Percentiles rank a stretch among this genome's conserved stretches.
These are phyloP conservation scores for Aphelocoma californica DNA, from an alignment of 2,797 vertebrate species.

Conservation along the genomic window DNA sequence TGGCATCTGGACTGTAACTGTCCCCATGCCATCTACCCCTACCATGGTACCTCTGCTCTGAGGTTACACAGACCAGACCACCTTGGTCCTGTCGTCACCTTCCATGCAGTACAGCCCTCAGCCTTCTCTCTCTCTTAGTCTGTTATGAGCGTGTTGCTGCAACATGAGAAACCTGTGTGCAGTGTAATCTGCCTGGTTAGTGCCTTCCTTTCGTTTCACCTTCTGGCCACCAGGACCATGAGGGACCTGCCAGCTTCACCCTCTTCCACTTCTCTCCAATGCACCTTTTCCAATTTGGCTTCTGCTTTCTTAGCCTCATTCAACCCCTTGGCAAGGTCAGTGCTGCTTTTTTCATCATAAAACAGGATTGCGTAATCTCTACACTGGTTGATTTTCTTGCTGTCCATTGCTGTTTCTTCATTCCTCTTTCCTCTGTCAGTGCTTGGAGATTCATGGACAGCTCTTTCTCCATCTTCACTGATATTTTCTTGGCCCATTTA, in stretches of 20 bases:
- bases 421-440: neutral
- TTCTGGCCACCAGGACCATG: neutral
- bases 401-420: neutral
- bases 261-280: neutral
- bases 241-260: neutral
- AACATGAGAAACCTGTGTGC: neutral
- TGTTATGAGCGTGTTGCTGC: neutral
- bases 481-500: neutral
- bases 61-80: neutral
- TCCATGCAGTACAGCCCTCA: neutral
- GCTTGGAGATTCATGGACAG: neutral
- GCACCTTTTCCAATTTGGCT: neutral
- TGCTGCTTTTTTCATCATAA: neutral
- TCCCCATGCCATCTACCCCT: neutral
- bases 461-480: slow-evolving; percentile 1
- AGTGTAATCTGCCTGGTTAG: neutral
- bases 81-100: neutral
- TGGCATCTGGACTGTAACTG: neutral
- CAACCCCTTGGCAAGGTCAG: slow-evolving; percentile 15
- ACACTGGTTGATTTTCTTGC: neutral
- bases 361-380: neutral
- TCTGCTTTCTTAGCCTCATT: neutral
- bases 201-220: neutral
- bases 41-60: neutral
- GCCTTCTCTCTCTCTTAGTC: neutral